These are phyloP conservation scores for Spondyliosoma cantharus DNA, from an alignment of 2,797 vertebrate species.

Conservation along the genomic window DNA sequence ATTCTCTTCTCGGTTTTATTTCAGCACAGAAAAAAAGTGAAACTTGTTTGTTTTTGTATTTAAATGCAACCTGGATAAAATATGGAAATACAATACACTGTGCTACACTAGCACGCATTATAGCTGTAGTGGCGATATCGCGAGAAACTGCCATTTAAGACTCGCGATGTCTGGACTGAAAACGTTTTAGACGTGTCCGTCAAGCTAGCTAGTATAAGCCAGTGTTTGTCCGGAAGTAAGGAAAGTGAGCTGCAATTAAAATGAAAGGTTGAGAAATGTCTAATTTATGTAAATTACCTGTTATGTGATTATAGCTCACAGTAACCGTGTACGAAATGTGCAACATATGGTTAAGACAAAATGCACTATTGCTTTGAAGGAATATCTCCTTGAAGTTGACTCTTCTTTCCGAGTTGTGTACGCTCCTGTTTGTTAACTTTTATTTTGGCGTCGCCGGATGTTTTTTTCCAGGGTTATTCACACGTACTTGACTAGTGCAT, in stretches of 20 bases:
- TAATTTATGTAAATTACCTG: neutral
- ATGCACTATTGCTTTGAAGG: neutral
- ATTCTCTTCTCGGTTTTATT: neutral
- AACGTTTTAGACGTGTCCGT: neutral
- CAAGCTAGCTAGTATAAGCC: constrained; percentile 8
- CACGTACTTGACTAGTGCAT: constrained; percentile 1
- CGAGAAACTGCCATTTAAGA: constrained; percentile 25
- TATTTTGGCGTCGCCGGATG: constrained; percentile 62
- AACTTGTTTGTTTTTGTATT: neutral
- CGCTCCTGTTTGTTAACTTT: neutral
- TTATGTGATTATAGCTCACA: neutral
- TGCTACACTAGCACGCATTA: neutral
- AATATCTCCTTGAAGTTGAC: neutral
- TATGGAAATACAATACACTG: no score
- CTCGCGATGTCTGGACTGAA: constrained; percentile 58
- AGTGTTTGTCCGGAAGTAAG: neutral
- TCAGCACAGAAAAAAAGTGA: neutral
- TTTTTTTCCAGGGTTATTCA: fast-evolving
- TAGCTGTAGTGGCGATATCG: constrained; percentile 22
- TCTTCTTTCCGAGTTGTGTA: neutral
- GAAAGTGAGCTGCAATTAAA: neutral
- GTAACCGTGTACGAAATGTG: neutral
- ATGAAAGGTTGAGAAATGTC: neutral
- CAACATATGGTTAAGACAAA: neutral
- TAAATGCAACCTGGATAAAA: neutral